Evolutionary conservation across 2,888 invertebrate genomes (phyloP).

Genomic region (Endotricha flammealis): DNA sequence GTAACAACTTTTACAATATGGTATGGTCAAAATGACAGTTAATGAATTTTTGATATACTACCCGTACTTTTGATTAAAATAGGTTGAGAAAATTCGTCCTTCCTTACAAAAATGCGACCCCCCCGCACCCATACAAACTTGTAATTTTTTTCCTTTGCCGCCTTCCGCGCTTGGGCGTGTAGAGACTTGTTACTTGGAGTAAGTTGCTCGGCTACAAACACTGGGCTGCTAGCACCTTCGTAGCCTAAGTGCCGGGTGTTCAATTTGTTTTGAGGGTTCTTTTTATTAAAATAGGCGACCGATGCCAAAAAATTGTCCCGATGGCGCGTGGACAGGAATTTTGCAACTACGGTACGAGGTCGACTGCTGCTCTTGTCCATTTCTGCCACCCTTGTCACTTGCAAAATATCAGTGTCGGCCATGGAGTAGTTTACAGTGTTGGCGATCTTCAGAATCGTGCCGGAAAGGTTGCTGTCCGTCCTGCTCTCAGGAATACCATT

Average conservation of each 20-base stretch:
- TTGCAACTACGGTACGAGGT: constrained; percentile 17
- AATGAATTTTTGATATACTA: constrained; percentile 1
- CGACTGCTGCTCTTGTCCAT: constrained; percentile 11
- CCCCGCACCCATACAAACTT: constrained; percentile 25
- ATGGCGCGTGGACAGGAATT: constrained; percentile 14
- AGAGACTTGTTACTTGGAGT: too few relatives aligned
- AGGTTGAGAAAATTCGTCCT: background rate
- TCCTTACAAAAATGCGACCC: constrained; percentile 16
- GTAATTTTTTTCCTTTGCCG: too few relatives aligned
- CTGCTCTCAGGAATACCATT: too few relatives aligned
- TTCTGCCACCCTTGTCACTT: constrained; percentile 19
- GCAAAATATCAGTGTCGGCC: constrained; percentile 1
- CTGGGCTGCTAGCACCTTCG: constrained; percentile 12
- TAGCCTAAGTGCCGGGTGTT: constrained; percentile 17
- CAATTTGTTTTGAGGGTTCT: constrained; percentile 14
- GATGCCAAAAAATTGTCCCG: constrained; percentile 18
- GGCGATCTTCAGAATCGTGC: background rate
- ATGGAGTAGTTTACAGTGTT: background rate
- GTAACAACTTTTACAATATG: background rate
- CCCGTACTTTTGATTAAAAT: constrained; percentile 3
- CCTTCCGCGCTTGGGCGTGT: too few relatives aligned
- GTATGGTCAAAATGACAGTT: background rate
- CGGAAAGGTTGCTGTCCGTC: too few relatives aligned
- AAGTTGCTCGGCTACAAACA: constrained; percentile 23
- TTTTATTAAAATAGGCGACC: constrained; percentile 18